A percentile compares a stretch with the other conserved stretches of the same genome.
Conservation (phyloP, 64 coral and sea anemone genomes). For the Hydrozoanthus tunicans region DNA sequence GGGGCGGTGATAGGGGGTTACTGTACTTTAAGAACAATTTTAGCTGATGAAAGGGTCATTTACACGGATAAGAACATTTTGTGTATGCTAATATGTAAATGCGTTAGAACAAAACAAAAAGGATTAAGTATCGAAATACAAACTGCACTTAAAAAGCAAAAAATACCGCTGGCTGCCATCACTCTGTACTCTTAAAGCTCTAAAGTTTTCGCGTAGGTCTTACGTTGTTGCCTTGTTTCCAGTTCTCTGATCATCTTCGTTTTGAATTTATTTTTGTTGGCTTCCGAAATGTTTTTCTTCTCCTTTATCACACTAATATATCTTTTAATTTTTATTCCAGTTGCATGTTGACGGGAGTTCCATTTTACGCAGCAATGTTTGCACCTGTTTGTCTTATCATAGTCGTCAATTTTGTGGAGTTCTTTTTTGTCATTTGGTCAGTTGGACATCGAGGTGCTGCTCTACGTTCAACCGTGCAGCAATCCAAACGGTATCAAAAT, state of each 20-base stretch:
- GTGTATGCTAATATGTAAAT: too few relatives aligned
- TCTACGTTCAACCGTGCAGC: slow-evolving; percentile 56
- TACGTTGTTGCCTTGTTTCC: not conserved
- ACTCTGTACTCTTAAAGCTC: too few relatives aligned
- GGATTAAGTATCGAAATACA: too few relatives aligned
- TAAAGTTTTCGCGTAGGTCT: too few relatives aligned
- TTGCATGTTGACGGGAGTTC: slow-evolving; percentile 67
- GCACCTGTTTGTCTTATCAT: slow-evolving; percentile 66
- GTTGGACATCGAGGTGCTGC: slow-evolving; percentile 32
- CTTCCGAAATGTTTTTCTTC: not conserved
- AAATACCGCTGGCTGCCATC: too few relatives aligned
- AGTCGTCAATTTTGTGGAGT: slow-evolving; percentile 65
- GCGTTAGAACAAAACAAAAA: too few relatives aligned
- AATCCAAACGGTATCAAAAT: slow-evolving; percentile 39
- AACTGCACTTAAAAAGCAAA: too few relatives aligned
- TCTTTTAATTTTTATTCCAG: slow-evolving; percentile 18
- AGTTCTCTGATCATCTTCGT: not conserved
- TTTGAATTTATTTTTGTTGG: not conserved
- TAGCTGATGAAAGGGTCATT: too few relatives aligned
- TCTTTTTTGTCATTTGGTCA: slow-evolving; percentile 65
- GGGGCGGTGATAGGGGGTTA: too few relatives aligned
- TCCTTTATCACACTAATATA: not conserved
- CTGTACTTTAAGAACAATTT: too few relatives aligned
- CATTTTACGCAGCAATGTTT: slow-evolving; percentile 70
- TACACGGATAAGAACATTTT: too few relatives aligned